Evolutionary conservation across 2,113 vertebrate species (phyloP), one percentile per base, ranked within the genome.

Genomic region (Ctenomys sociabilis): DNA sequence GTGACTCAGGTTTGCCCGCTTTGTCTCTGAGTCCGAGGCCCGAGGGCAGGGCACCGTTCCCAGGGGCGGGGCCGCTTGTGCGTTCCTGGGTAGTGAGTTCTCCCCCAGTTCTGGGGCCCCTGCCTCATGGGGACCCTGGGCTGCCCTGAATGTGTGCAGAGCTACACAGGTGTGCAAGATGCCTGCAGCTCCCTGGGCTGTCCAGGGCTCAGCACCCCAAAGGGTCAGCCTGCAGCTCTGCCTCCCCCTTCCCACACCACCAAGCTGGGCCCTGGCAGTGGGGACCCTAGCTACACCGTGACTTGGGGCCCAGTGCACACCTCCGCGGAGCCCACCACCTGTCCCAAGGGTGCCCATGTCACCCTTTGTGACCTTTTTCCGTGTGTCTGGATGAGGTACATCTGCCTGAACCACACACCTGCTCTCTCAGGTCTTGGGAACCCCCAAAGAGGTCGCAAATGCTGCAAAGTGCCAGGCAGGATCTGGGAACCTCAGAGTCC

Each of bases 101-200:
- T 85, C 32, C 22, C 8, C 32, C 8, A 22, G 83, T 64, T 28
- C 30, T 11, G 14, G 16, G 4, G 35, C 49, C 35, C 11, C 63
- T 66, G 19, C 75, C 28, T n/a, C 22, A 14, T 0, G 2, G 10
- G 24, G 63, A 54, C 5, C 32, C 70, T 75, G 22, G 63, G 61
- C 45, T 57, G 73, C 63, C 45, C 72, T 0, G 1, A 32, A 16
- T 66, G 19, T 28, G 7, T n/a, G 49, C 22, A 88, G 40, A 45
- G 21, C 1, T 26, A 11, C 8, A 3, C 3, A 2, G 9, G 3
- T 17, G 16, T 19, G 66, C 40, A 30, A 32, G n/a, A 13, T 2
- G 16, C 28, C 13, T 49, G 5, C 8, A 28, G 70, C 35, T 37
- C 77, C 0, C 22, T 6, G 19, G 68, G 26, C 28, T 68, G 22